phyloP scores from a whole-genome alignment of 2,113 vertebrate genomes.

The Calyptommatus sinebrachiatus region DNA sequence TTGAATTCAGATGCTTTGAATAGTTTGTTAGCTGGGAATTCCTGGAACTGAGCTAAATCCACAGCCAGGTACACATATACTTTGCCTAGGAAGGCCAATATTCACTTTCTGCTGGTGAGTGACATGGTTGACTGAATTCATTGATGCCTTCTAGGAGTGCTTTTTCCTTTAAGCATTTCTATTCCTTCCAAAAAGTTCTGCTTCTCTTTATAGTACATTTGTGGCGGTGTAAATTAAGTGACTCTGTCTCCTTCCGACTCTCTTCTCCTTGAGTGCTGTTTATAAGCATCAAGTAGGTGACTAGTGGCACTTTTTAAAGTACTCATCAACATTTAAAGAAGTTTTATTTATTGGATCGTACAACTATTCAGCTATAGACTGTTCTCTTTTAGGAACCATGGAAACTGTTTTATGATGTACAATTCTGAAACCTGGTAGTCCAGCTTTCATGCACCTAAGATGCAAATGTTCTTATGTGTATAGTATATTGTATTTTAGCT shows the following conservation, averaged over 20 bases:
- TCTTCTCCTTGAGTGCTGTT: neutral
- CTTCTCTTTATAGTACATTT: neutral
- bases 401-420: neutral
- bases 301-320: neutral
- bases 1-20: neutral
- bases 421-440: neutral
- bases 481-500: neutral
- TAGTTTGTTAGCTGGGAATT: neutral
- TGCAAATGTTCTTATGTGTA: neutral
- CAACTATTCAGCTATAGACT: neutral
- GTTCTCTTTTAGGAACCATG: neutral
- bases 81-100: neutral
- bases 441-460: neutral
- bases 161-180: neutral
- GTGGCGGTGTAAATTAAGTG: neutral
- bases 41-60: neutral
- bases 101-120: neutral
- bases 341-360: too few relatives aligned
- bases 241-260: neutral
- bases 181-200: neutral
- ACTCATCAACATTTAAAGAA: neutral
- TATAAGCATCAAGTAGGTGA: neutral
- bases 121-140: neutral
- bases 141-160: neutral
- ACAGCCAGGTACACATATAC: neutral